phyloP scores from a whole-genome alignment of 2,888 invertebrate genomes.

The Agriopis leucophaearia region DNA sequence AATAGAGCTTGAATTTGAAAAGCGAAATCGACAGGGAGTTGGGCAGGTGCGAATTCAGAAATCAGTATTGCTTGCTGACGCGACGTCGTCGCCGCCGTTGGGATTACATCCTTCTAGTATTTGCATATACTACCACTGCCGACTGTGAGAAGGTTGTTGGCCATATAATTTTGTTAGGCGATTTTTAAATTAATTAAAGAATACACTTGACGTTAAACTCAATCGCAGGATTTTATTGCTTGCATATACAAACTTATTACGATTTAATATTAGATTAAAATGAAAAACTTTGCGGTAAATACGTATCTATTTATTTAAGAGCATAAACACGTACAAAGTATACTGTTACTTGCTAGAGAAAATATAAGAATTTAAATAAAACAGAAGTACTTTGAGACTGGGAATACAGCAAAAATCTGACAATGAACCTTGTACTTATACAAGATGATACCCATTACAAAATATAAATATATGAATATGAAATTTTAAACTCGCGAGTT shows the following conservation, averaged over 20 bases:
- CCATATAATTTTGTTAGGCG: too few species aligned
- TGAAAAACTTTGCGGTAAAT: background rate
- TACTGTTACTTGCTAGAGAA: constrained; percentile 18
- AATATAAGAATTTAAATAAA: constrained; percentile 22
- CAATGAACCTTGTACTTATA: constrained; percentile 44
- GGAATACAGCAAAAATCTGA: constrained; percentile 18
- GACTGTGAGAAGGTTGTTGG: constrained; percentile 41
- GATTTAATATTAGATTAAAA: too few species aligned
- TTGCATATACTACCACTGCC: constrained; percentile 61
- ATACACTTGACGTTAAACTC: too few species aligned
- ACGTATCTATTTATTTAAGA: constrained; percentile 28
- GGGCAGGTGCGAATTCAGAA: constrained; percentile 70
- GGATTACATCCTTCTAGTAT: constrained; percentile 66
- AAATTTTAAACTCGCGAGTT: background rate
- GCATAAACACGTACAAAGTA: constrained; percentile 34
- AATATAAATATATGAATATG: background rate
- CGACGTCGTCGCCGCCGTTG: constrained; percentile 54
- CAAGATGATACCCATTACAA: constrained; percentile 37
- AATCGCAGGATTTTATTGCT: too few species aligned
- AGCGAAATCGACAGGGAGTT: constrained; percentile 62
- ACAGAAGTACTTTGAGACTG: constrained; percentile 8
- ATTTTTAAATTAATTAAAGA: too few species aligned
- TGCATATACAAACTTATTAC: too few species aligned
- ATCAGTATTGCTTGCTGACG: constrained; percentile 65
- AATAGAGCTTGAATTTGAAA: constrained; percentile 71